Conservation (phyloP, 2,888 invertebrate species). For the Cheilosia vulpina region DNA sequence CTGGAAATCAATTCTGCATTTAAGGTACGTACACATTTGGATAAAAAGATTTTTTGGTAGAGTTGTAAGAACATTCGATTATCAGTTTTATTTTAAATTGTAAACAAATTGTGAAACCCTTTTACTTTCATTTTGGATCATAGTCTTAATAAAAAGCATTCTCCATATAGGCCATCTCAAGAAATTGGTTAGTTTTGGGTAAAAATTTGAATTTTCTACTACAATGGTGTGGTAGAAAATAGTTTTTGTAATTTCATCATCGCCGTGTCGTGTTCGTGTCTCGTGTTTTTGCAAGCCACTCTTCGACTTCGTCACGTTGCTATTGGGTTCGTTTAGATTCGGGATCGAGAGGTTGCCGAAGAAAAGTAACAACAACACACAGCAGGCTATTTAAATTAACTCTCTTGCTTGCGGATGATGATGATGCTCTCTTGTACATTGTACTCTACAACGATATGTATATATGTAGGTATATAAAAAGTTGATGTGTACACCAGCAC, state of each 20-base stretch:
- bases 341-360: slow-evolving; percentile 20
- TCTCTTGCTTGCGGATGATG: slow-evolving; percentile 31
- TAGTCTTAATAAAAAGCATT: neutral
- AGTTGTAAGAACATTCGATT: neutral
- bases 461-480: slow-evolving; percentile 33
- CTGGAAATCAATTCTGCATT: neutral
- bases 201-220: slow-evolving; percentile 81
- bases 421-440: slow-evolving; percentile 59
- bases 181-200: slow-evolving; percentile 6
- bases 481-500: slow-evolving; percentile 45
- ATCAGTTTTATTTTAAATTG: no score
- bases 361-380: slow-evolving; percentile 35
- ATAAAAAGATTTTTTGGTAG: neutral
- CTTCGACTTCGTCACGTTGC: slow-evolving; percentile 62
- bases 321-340: neutral
- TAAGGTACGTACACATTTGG: slow-evolving; percentile 48
- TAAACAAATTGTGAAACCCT: no score
- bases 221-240: slow-evolving; percentile 82
- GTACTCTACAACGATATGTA: slow-evolving; percentile 25
- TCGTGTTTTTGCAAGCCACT: slow-evolving; percentile 71
- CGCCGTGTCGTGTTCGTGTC: slow-evolving; percentile 79
- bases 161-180: neutral
- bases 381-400: slow-evolving; percentile 43
- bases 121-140: neutral
- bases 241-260: slow-evolving; percentile 78